Conservation (phyloP, 2,113 vertebrate species). For the Microcebus ravelobensis region DNA sequence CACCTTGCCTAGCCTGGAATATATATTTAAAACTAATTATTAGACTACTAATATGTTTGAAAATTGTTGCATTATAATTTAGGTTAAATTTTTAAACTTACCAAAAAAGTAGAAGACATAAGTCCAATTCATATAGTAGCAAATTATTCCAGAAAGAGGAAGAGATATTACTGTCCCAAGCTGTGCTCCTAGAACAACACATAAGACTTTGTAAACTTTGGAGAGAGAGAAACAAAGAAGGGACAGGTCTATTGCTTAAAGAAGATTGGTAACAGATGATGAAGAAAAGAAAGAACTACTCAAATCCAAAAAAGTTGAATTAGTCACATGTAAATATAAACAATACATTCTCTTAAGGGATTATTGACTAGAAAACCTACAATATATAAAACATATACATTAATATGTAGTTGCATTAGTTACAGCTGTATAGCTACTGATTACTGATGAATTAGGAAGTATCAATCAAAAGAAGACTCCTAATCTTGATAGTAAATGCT, state of each 20-base stretch:
- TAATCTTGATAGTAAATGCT: neutral
- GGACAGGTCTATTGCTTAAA: neutral
- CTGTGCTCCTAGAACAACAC: slow-evolving; percentile 90
- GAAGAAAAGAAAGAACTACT: neutral
- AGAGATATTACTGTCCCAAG: slow-evolving; percentile 96
- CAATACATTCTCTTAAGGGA: neutral
- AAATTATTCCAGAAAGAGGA: slow-evolving; percentile 95
- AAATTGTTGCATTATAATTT: neutral
- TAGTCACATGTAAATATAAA: neutral
- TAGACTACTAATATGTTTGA: neutral
- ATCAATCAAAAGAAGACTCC: neutral
- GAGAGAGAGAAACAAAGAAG: neutral
- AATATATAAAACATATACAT: neutral
- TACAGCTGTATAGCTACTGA: neutral
- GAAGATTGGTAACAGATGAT: neutral
- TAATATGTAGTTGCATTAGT: neutral
- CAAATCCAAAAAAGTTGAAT: neutral
- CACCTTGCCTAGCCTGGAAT: neutral
- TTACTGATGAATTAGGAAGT: neutral
- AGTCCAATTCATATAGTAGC: slow-evolving; percentile 96
- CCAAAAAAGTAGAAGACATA: slow-evolving; percentile 98
- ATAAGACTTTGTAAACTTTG: neutral
- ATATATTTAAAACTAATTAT: slow-evolving; percentile 42
- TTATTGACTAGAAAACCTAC: neutral
- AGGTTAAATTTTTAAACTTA: slow-evolving; percentile 82